Evolutionary conservation across 2,113 vertebrate species (phyloP).

Genomic region (Butastur rufipennis): DNA sequence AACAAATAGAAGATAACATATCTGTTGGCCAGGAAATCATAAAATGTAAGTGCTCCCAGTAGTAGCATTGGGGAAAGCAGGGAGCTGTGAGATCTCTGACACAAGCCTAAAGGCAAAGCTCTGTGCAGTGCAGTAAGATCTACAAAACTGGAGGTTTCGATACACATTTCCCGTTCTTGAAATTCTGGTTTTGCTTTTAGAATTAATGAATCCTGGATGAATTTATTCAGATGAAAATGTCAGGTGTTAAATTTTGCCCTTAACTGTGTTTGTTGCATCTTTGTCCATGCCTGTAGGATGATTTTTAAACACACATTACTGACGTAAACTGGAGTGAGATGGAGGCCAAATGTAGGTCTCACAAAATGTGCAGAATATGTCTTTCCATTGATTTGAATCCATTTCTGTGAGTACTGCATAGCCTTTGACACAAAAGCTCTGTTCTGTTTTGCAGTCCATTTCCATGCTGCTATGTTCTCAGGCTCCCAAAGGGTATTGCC

Average conservation of each 20-base stretch:
- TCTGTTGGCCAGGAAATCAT: neutral
- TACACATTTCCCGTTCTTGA: neutral
- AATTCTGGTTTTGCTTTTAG: neutral
- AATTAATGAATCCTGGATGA: neutral
- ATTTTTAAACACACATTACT: neutral
- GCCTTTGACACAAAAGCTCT: neutral
- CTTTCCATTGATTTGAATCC: neutral
- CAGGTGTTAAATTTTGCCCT: neutral
- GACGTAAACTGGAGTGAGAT: neutral
- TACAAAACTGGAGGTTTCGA: neutral
- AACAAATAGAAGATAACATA: neutral
- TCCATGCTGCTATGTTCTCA: neutral
- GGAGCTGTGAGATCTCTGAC: neutral
- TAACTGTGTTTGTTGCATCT: neutral
- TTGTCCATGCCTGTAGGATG: neutral
- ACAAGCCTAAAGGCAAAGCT: neutral
- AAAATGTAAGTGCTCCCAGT: neutral
- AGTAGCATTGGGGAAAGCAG: neutral
- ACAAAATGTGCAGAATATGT: neutral
- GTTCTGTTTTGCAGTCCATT: neutral
- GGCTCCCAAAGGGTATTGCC: neutral
- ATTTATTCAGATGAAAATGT: neutral
- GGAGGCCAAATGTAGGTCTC: neutral
- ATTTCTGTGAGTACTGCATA: neutral
- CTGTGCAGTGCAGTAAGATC: neutral